These are phyloP conservation scores for Philereme transversata DNA, from an alignment of 2,888 invertebrate genomes.

Conservation along the genomic window DNA sequence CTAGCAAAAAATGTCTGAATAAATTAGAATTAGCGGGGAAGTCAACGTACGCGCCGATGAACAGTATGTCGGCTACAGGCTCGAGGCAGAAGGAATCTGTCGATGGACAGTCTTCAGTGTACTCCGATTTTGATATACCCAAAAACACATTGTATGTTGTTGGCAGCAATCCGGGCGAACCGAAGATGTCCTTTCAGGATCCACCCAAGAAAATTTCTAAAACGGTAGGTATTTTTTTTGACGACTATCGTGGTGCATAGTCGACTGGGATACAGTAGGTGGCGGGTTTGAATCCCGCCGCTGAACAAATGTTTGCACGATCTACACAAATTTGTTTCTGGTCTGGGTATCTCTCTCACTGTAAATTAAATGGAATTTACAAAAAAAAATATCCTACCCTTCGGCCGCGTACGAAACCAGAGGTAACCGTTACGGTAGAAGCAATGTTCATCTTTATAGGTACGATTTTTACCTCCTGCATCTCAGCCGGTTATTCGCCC, in stretches of 20 bases:
- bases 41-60: constrained; percentile 65
- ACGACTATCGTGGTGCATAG: neutral
- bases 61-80: constrained; percentile 73
- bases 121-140: constrained; percentile 73
- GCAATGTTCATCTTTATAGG: too few species aligned
- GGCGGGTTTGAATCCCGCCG: too few species aligned
- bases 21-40: constrained; percentile 52
- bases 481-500: too few species aligned
- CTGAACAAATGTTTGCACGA: too few species aligned
- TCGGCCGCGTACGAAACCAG: too few species aligned
- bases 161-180: constrained; percentile 78
- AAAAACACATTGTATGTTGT: constrained; percentile 76
- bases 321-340: too few species aligned
- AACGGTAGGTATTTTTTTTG: constrained; percentile 54
- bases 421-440: too few species aligned
- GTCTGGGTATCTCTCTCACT: too few species aligned
- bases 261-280: too few species aligned
- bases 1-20: constrained; percentile 53
- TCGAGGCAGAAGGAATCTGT: constrained; percentile 60
- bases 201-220: constrained; percentile 77
- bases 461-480: too few species aligned
- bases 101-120: constrained; percentile 62
- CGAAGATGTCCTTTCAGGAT: constrained; percentile 75
- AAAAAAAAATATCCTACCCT: too few species aligned
- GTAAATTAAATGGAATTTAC: too few species aligned